These are phyloP conservation scores for Hemibagrus guttatus DNA, from an alignment of 2,797 vertebrate species.

Conservation along the genomic window DNA sequence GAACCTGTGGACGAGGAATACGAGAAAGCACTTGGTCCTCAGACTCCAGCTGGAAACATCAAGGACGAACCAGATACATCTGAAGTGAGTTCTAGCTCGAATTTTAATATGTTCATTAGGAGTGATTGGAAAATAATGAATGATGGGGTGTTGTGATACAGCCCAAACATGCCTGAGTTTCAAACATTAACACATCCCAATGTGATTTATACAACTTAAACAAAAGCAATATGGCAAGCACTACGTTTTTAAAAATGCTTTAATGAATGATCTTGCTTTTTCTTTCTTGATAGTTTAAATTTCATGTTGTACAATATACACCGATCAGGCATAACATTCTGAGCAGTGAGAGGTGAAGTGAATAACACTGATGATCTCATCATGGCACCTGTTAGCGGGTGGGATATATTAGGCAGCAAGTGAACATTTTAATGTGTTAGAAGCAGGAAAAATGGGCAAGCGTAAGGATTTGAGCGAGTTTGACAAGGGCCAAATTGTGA, in stretches of 20 bases:
- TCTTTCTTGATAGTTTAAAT: neutral
- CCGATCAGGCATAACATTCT: too few species aligned
- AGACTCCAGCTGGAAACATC: slow-evolving; percentile 68
- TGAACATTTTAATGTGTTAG: too few species aligned
- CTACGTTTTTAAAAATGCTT: neutral
- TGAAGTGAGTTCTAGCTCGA: slow-evolving; percentile 55
- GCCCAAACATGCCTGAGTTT: neutral
- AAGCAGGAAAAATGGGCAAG: too few species aligned
- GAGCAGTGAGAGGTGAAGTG: too few species aligned
- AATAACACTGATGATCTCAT: too few species aligned
- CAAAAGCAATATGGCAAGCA: neutral
- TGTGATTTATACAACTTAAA: neutral
- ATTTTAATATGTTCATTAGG: neutral
- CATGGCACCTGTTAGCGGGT: too few species aligned
- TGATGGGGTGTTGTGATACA: neutral
- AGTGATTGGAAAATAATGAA: neutral
- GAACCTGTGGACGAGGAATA: slow-evolving; percentile 97
- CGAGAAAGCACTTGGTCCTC: slow-evolving; percentile 84
- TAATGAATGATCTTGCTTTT: neutral
- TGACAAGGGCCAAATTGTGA: too few species aligned
- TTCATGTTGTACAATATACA: neutral
- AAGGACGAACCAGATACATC: slow-evolving; percentile 90
- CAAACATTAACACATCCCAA: neutral
- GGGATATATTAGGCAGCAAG: too few species aligned
- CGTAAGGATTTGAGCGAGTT: too few species aligned